These are phyloP conservation scores for Thermophis baileyi DNA, from an alignment of 2,113 vertebrate species.

Conservation along the genomic window DNA sequence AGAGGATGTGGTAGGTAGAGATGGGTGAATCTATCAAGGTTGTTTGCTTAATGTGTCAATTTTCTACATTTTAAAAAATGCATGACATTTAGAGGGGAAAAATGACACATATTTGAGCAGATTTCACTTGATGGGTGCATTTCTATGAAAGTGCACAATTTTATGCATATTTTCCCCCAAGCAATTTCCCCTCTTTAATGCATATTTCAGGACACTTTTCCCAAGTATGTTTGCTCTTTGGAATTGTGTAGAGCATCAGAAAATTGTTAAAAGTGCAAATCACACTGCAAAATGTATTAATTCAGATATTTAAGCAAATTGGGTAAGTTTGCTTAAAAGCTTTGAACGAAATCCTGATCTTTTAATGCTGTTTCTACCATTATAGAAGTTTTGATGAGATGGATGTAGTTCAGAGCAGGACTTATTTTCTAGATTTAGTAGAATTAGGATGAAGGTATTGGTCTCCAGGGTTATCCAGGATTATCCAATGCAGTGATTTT, in stretches of 20 bases:
- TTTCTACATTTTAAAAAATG: background rate
- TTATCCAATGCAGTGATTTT: background rate
- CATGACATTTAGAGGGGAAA: background rate
- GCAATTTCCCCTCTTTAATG: background rate
- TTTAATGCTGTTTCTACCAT: background rate
- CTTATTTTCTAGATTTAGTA: background rate
- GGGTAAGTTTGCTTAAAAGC: background rate
- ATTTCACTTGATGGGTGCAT: background rate
- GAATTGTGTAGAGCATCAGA: background rate
- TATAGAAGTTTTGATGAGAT: background rate
- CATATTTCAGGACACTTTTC: background rate
- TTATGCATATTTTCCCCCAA: background rate
- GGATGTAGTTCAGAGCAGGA: background rate
- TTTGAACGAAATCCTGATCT: background rate
- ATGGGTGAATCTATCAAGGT: background rate
- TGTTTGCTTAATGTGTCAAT: background rate
- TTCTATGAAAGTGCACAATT: background rate
- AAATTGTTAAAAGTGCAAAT: background rate
- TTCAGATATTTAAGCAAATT: background rate
- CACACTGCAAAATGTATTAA: background rate
- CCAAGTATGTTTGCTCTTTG: background rate
- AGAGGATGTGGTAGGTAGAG: background rate
- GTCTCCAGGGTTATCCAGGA: background rate
- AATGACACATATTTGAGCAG: background rate
- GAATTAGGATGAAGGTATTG: background rate